Base-by-base conservation (phyloP, 2,113 vertebrate species). In the Pseudonaja textilis region DNA sequence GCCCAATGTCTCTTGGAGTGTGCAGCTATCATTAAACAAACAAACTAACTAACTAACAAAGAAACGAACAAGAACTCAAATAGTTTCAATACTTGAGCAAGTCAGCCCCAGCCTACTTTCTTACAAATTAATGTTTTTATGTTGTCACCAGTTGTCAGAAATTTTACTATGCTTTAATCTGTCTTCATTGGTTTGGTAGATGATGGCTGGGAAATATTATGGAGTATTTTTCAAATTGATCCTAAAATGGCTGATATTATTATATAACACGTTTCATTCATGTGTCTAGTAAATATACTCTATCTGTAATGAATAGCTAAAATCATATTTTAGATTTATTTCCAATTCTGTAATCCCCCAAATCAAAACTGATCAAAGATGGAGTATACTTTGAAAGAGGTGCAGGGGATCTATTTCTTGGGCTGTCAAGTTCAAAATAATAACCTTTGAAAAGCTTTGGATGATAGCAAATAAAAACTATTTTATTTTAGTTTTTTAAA, bases 181-280 rank as follows among this genome's bases (percentile, higher is more conserved):
- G 92, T 93, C 61, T 93, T 95, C 42, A 11, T 91, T 96, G 91
- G 87, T 94, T 89, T 93, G 89, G 94, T 45, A 91, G 90, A 74
- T 94, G 81, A 1, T 89, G 23, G 88, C 7, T 0, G 64, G 90
- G 5, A 64, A 64, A 64, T 64, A 64, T 64, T 91, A 56, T 47
- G 90, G 52, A 29, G 91, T 93, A 23, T 95, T 96, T 47, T 91
- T 74, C n/a, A 89, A 89, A 95, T 95, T 96, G 64, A 96, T 45
- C 8, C 85, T 42, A 39, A 26, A 1, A 0, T 39, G 81, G 91
- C 39, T 93, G 55, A 91, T 93, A 95, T 91, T 85, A 42, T 59
- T 92, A 94, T 54, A 94, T 74, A 42, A 20, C 92, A 69, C 90
- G 94, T 86, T 94, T 18, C 91, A 81, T 93, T 91, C 93, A 89